phyloP scores from a whole-genome alignment of 2,113 vertebrate species.

The Dicerorhinus sumatrensis region DNA sequence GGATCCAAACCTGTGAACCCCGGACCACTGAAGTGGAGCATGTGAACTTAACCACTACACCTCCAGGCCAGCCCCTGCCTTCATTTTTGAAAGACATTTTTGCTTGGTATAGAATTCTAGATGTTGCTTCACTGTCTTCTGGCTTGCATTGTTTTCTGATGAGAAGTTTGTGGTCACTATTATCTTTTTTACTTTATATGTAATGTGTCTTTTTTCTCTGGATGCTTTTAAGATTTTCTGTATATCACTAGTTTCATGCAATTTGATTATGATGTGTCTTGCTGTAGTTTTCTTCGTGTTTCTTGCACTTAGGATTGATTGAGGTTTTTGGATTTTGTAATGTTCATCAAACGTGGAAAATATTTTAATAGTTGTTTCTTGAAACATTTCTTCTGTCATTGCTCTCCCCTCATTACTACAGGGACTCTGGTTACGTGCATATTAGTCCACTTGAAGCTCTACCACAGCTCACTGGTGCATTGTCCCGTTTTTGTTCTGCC shows the following conservation, averaged over 20 bases:
- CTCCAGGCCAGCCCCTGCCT: background rate
- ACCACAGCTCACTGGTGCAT: background rate
- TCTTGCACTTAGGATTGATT: background rate
- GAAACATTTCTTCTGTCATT: background rate
- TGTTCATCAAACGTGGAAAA: background rate
- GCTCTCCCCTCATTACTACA: background rate
- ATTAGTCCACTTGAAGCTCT: background rate
- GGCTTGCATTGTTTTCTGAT: background rate
- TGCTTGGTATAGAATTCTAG: background rate
- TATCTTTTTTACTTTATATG: background rate
- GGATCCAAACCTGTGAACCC: too few species aligned
- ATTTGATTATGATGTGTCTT: background rate
- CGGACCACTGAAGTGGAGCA: too few species aligned
- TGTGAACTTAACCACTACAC: too few species aligned
- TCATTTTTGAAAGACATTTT: background rate
- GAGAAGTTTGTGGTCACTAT: background rate
- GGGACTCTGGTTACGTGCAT: background rate
- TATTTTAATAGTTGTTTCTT: constrained; percentile 21
- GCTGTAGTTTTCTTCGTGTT: background rate
- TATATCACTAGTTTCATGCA: background rate
- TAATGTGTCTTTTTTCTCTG: background rate
- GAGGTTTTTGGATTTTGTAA: background rate
- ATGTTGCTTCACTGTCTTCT: background rate
- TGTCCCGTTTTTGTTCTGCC: background rate
- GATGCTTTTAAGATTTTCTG: background rate